Conservation (phyloP, 2,888 invertebrate species). For the Cordilura impudica region DNA sequence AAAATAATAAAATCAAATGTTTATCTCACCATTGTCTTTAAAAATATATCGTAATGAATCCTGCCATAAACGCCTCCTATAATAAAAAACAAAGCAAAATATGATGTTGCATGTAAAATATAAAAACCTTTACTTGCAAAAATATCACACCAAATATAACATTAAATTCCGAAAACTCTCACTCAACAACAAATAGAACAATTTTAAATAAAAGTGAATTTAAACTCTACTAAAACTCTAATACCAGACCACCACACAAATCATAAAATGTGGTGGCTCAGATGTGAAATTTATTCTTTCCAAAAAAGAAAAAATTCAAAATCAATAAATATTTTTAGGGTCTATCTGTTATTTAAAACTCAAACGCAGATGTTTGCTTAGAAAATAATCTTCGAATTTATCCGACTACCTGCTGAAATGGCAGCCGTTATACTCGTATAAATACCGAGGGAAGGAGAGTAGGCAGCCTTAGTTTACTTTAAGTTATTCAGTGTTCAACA, state of each 20-base stretch:
- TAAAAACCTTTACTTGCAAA: neutral
- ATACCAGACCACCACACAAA: neutral
- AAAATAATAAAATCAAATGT: neutral
- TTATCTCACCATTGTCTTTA: neutral
- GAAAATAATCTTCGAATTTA: neutral
- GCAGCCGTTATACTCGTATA: neutral
- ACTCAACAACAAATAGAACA: neutral
- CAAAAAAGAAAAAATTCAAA: neutral
- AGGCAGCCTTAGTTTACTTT: slow-evolving; percentile 65
- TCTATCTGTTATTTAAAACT: too few species aligned
- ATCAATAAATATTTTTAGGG: neutral
- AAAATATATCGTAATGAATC: neutral
- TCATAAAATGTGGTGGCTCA: slow-evolving; percentile 18
- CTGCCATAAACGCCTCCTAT: neutral
- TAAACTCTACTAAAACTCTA: slow-evolving; percentile 1
- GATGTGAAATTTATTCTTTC: neutral
- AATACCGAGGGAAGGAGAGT: neutral
- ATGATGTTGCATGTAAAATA: neutral
- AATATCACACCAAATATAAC: neutral
- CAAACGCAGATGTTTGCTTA: slow-evolving; percentile 9
- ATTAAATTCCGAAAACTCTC: neutral
- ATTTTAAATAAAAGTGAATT: neutral
- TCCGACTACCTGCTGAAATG: slow-evolving; percentile 11
- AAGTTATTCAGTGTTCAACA: slow-evolving; percentile 68
- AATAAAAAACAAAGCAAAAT: neutral